A percentile compares a stretch with the other conserved stretches of the same genome.
phyloP scores from a whole-genome alignment of 2,797 vertebrate genomes.

The Hoplostethus mediterraneus region DNA sequence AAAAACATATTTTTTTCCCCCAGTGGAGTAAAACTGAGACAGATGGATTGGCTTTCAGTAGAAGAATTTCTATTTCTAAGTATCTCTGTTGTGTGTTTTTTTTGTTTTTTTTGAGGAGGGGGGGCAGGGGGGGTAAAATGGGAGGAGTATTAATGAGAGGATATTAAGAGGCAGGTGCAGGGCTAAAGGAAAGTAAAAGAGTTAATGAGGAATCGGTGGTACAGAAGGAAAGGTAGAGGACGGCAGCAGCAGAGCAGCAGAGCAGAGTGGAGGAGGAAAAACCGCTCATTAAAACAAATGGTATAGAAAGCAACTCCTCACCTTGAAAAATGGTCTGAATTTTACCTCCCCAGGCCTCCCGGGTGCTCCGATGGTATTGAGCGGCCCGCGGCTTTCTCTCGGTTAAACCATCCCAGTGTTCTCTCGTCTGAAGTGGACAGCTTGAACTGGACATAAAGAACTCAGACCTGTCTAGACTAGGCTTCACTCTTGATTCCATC shows the following conservation, averaged over 20 bases:
- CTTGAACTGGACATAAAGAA: constrained; percentile 72
- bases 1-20: constrained; percentile 38
- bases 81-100: constrained; percentile 1
- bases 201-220: constrained; percentile 64
- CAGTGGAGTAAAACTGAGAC: constrained; percentile 52
- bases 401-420: constrained; percentile 74
- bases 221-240: constrained; percentile 41
- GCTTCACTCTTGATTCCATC: constrained; percentile 64
- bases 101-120: not conserved
- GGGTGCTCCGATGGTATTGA: constrained; percentile 57
- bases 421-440: constrained; percentile 75
- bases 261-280: constrained; percentile 27
- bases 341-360: constrained; percentile 43
- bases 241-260: constrained; percentile 51
- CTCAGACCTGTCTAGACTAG: constrained; percentile 62
- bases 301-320: constrained; percentile 48
- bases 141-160: constrained; percentile 58
- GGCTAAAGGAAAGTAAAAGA: constrained; percentile 21
- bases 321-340: constrained; percentile 56
- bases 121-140: constrained; percentile 36
- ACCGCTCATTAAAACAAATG: constrained; percentile 77
- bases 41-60: constrained; percentile 48
- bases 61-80: constrained; percentile 10
- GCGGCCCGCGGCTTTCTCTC: constrained; percentile 67
- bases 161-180: constrained; percentile 44